Evolutionary conservation across 2,113 vertebrate species (phyloP).

Genomic region (Anoplopoma fimbria): DNA sequence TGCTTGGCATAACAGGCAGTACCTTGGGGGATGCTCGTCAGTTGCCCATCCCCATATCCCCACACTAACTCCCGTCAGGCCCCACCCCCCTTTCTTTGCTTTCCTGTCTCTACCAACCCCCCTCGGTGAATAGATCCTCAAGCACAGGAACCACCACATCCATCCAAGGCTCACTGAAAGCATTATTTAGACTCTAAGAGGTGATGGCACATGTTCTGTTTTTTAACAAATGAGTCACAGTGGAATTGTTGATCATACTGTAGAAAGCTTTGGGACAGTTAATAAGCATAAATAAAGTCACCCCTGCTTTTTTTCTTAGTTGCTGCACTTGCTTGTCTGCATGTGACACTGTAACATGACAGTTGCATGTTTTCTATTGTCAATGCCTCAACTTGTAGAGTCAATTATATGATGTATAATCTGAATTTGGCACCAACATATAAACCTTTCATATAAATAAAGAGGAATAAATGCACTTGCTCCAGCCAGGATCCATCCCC

Average conservation of each 20-base stretch:
- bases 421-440: neutral
- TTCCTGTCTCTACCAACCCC: conserved; percentile 79
- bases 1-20: conserved; percentile 82
- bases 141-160: conserved; percentile 62
- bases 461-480: conserved; percentile 32
- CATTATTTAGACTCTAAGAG: conserved; percentile 37
- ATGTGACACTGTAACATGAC: conserved; percentile 34
- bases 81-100: conserved; percentile 65
- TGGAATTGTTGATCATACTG: conserved; percentile 29
- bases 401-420: neutral
- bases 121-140: conserved; percentile 69
- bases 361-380: conserved; percentile 28
- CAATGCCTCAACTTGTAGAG: conserved; percentile 22
- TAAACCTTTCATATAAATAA: neutral
- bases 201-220: conserved; percentile 43
- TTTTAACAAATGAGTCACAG: conserved; percentile 54
- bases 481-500: conserved; percentile 26
- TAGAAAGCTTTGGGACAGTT: conserved; percentile 27
- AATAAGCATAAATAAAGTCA: conserved; percentile 36
- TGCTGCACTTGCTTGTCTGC: conserved; percentile 21
- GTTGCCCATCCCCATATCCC: conserved; percentile 81
- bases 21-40: conserved; percentile 81
- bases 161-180: conserved; percentile 47
- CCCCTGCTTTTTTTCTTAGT: conserved; percentile 16
- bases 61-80: conserved; percentile 62